phyloP scores from a whole-genome alignment of 2,888 invertebrate genomes.

The Leptothorax acervorum region DNA sequence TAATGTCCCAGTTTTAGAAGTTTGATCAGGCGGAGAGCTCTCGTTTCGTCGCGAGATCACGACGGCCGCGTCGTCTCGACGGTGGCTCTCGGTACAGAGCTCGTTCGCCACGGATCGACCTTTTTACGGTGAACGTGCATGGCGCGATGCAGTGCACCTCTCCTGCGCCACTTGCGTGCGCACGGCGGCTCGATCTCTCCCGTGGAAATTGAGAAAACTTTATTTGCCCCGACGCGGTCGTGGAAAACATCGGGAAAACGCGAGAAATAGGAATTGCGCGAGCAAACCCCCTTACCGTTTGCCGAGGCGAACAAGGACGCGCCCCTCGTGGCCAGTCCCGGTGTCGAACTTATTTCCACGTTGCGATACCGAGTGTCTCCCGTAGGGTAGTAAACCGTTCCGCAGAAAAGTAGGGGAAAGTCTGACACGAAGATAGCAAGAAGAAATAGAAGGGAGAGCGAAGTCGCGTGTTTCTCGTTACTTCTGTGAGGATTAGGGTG shows the following conservation, averaged over 20 bases:
- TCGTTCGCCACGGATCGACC: conserved; percentile 75
- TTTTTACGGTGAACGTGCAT: conserved; percentile 61
- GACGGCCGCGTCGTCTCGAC: conserved; percentile 46
- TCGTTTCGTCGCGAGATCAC: conserved; percentile 63
- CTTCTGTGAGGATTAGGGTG: not conserved
- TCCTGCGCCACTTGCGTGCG: conserved; percentile 48
- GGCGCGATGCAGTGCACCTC: conserved; percentile 27
- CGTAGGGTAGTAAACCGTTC: conserved; percentile 68
- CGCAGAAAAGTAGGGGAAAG: conserved; percentile 58
- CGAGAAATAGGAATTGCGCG: conserved; percentile 78
- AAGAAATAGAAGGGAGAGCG: not conserved
- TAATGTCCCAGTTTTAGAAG: conserved; percentile 80
- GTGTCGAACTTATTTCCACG: conserved; percentile 77
- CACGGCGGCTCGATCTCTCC: conserved; percentile 60
- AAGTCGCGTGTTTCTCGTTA: not conserved
- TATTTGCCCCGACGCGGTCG: conserved; percentile 77
- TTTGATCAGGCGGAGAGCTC: conserved; percentile 75
- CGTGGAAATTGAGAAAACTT: conserved; percentile 81
- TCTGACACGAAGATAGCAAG: conserved; percentile 17
- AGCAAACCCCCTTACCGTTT: conserved; percentile 69
- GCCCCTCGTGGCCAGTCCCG: conserved; percentile 76
- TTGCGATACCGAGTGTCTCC: conserved; percentile 52
- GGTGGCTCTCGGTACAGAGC: conserved; percentile 57
- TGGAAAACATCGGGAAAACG: conserved; percentile 74
- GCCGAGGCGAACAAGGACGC: conserved; percentile 71